A percentile compares a stretch with the other conserved stretches of the same genome.
Evolutionary conservation across 1,140 invertebrate genomes (phyloP).

Genomic region (Monomorium pharaonis): DNA sequence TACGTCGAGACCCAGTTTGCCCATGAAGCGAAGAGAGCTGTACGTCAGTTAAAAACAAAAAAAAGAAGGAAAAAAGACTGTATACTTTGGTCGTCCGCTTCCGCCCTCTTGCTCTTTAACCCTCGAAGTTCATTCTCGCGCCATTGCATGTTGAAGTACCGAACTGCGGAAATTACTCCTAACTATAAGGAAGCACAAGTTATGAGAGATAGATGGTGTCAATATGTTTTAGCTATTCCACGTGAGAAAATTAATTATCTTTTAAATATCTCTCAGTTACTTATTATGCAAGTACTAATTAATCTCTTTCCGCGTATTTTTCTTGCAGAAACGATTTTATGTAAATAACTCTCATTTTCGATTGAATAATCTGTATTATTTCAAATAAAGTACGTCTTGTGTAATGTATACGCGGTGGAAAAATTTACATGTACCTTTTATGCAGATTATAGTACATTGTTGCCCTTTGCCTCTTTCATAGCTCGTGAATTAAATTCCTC

Average conservation of each 20-base stretch:
- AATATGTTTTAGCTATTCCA: constrained; percentile 4
- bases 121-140: constrained; percentile 36
- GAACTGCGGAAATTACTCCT: constrained; percentile 17
- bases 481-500: constrained; percentile 35
- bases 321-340: neutral
- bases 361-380: constrained; percentile 1
- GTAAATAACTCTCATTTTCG: neutral
- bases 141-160: neutral
- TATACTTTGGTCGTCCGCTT: constrained; percentile 24
- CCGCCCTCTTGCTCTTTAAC: constrained; percentile 28
- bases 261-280: neutral
- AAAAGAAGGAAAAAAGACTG: neutral
- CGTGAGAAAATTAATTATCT: constrained; percentile 12
- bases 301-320: neutral
- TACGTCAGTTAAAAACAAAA: neutral
- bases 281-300: neutral
- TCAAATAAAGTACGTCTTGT: neutral
- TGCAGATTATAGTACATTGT: constrained; percentile 20
- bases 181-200: constrained; percentile 7
- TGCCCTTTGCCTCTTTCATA: constrained; percentile 21
- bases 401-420: neutral
- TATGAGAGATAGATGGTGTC: neutral
- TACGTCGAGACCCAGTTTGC: constrained; percentile 17
- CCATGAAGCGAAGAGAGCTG: constrained; percentile 13
- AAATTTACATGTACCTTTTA: constrained; percentile 35